Evolutionary conservation across 2,797 vertebrate genomes (phyloP).

Genomic region (Epinephelus malabaricus): DNA sequence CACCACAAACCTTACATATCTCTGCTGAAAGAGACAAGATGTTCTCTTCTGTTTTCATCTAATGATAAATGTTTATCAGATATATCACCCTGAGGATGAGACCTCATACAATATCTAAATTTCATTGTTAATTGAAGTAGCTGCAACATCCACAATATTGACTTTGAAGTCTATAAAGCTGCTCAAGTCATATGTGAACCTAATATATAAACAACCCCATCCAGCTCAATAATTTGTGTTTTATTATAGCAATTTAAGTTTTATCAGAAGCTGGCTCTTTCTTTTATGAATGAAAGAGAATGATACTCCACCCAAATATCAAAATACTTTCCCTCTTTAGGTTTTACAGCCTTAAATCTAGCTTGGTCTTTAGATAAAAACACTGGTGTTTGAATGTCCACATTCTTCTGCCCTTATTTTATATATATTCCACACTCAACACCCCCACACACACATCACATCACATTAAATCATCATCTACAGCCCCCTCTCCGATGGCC

Average conservation of each 20-base stretch:
- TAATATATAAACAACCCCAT: slow-evolving; percentile 44
- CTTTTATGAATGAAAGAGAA: slow-evolving; percentile 34
- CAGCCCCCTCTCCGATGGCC: slow-evolving; percentile 22
- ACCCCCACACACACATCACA: slow-evolving; percentile 40
- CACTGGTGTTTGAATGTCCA: neutral
- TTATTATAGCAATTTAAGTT: slow-evolving; percentile 19
- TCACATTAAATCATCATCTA: slow-evolving; percentile 70
- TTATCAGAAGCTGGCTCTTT: slow-evolving; percentile 9
- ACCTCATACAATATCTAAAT: slow-evolving; percentile 33
- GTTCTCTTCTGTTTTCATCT: neutral
- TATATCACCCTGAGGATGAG: neutral
- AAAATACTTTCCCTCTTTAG: neutral
- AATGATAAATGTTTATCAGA: slow-evolving; percentile 29
- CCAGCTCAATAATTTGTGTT: slow-evolving; percentile 30
- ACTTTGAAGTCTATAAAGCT: slow-evolving; percentile 34
- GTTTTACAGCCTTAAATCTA: neutral
- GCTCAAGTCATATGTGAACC: slow-evolving; percentile 10
- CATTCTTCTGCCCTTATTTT: slow-evolving; percentile 25
- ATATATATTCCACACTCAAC: slow-evolving; percentile 26
- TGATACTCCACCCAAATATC: slow-evolving; percentile 12
- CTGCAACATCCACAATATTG: slow-evolving; percentile 1
- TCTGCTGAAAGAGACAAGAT: slow-evolving; percentile 5
- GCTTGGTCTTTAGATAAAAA: neutral
- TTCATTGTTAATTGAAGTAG: slow-evolving; percentile 41
- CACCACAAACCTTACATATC: neutral